These are phyloP conservation scores for Holocentrus rufus DNA, from an alignment of 2,797 vertebrate species.

Conservation along the genomic window DNA sequence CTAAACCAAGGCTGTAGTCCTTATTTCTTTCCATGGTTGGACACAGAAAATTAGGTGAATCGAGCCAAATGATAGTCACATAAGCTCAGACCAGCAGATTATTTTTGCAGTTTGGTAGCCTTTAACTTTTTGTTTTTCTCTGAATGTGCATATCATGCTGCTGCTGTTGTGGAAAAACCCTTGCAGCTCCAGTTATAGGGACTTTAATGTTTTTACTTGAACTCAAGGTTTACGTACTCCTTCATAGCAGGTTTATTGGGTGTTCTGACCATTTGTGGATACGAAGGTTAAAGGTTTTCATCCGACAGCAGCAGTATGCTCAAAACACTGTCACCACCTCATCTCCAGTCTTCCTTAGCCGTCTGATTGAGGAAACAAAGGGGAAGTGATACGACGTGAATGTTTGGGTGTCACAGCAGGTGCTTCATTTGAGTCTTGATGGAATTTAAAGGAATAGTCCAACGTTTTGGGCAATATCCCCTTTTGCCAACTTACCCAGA, in stretches of 20 bases:
- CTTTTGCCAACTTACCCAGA: background rate
- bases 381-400: background rate
- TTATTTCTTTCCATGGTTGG: slow-evolving; percentile 8
- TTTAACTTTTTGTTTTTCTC: slow-evolving; percentile 18
- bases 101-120: slow-evolving; percentile 16
- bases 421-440: slow-evolving; percentile 29
- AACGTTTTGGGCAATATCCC: too few species aligned
- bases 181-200: background rate
- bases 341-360: slow-evolving; percentile 62
- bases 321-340: slow-evolving; percentile 4
- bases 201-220: slow-evolving; percentile 3
- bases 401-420: slow-evolving; percentile 15
- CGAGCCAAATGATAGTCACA: slow-evolving; percentile 33
- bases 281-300: background rate
- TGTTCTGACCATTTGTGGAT: background rate
- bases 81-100: slow-evolving; percentile 24
- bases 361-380: slow-evolving; percentile 4
- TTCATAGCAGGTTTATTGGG: background rate
- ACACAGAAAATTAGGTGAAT: slow-evolving; percentile 37
- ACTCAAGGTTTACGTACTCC: background rate
- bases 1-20: slow-evolving; percentile 29
- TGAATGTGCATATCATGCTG: background rate
- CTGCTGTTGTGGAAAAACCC: background rate
- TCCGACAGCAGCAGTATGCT: background rate
- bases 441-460: background rate